These are phyloP conservation scores for Sebastes vulpes DNA, from an alignment of 2,797 vertebrate genomes.

Conservation along the genomic window DNA sequence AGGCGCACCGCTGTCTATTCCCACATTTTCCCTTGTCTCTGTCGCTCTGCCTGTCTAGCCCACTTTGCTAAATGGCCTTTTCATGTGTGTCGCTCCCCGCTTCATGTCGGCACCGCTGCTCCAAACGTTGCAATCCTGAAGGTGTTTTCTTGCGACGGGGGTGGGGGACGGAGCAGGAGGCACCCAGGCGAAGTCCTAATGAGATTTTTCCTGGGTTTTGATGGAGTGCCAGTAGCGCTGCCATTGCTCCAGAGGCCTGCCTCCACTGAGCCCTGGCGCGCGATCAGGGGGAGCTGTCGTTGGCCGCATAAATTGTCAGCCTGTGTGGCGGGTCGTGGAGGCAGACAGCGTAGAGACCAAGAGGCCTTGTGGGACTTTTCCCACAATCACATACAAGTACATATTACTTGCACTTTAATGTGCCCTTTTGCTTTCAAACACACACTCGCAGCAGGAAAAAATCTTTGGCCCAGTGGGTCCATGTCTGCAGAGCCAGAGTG, in stretches of 20 bases:
- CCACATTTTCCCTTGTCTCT: constrained; percentile 18
- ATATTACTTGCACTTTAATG: constrained; percentile 74
- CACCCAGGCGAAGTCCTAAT: constrained; percentile 74
- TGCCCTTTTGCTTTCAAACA: constrained; percentile 61
- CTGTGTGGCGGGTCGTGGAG: constrained; percentile 85
- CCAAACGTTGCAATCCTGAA: constrained; percentile 59
- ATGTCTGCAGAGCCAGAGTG: constrained; percentile 45
- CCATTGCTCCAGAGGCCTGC: constrained; percentile 79
- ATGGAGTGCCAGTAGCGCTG: constrained; percentile 85
- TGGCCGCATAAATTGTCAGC: constrained; percentile 89
- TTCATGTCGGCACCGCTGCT: constrained; percentile 27
- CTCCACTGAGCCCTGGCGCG: constrained; percentile 88
- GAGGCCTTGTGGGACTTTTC: constrained; percentile 79
- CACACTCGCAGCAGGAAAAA: constrained; percentile 20
- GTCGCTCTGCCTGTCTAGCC: constrained; percentile 16
- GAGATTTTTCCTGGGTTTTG: constrained; percentile 84
- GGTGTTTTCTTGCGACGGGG: constrained; percentile 64
- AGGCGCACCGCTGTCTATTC: constrained; percentile 9
- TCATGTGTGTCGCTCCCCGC: constrained; percentile 37
- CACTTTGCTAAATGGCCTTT: constrained; percentile 43
- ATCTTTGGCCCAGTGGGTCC: constrained; percentile 40
- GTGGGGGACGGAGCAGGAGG: constrained; percentile 54
- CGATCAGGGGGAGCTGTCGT: constrained; percentile 92
- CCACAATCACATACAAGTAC: constrained; percentile 78
- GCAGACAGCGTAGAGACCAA: constrained; percentile 75